Conservation (phyloP, 37 sponge, comb jelly and placozoan genomes). For the Spongilla lacustris region DNA sequence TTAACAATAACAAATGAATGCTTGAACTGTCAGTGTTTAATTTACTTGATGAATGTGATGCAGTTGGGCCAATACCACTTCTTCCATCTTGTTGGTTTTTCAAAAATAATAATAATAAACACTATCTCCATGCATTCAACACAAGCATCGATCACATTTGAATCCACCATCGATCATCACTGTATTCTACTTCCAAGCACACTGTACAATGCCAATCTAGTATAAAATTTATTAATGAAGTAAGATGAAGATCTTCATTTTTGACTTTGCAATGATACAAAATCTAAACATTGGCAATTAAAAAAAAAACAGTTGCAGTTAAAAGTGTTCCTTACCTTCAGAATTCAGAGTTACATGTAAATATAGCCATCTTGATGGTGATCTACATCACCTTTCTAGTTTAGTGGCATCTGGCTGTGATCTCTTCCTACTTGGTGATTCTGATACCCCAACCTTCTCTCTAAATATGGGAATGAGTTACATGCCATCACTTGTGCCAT, state of each 20-base stretch:
- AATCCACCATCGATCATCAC: neutral
- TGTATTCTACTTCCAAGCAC: neutral
- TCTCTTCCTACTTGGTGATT: neutral
- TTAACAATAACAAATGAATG: neutral
- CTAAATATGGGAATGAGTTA: neutral
- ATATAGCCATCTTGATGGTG: neutral
- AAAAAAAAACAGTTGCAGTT: neutral
- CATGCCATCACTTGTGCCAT: neutral
- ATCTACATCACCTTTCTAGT: neutral
- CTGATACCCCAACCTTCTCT: neutral
- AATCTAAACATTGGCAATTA: neutral
- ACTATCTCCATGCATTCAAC: neutral
- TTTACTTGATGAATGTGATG: too few species aligned
- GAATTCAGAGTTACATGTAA: conserved; percentile 1
- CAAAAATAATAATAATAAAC: neutral
- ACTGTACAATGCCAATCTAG: neutral
- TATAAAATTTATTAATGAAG: neutral
- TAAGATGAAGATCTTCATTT: neutral
- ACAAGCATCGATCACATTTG: neutral
- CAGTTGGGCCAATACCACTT: neutral
- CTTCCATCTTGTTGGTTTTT: neutral
- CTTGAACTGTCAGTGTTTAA: too few species aligned
- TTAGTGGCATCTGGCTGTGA: neutral
- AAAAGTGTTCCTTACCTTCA: neutral
- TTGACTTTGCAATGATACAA: neutral